These are phyloP conservation scores for Aldrovandia affinis DNA, from an alignment of 2,797 vertebrate species.

Conservation along the genomic window DNA sequence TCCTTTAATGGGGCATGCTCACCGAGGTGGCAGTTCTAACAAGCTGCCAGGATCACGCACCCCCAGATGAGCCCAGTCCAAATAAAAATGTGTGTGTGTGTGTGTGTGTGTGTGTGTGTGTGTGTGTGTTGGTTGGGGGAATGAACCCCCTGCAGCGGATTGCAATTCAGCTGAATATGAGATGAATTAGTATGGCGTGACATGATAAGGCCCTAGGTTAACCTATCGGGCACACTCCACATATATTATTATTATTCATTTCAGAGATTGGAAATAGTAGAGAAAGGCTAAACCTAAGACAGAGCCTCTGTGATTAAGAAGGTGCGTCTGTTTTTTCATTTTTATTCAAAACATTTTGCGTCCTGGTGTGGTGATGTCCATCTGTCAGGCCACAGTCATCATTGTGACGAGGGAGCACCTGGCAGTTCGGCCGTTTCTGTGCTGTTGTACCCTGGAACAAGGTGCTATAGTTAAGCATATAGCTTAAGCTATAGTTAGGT, in stretches of 20 bases:
- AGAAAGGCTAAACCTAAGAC: not conserved
- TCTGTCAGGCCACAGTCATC: too few species aligned
- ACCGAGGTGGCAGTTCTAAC: constrained; percentile 82
- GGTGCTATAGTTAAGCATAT: too few species aligned
- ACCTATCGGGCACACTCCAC: constrained; percentile 59
- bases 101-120: constrained; percentile 20
- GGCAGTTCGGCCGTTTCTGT: too few species aligned
- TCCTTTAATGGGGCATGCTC: constrained; percentile 78
- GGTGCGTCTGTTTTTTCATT: too few species aligned
- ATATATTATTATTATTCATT: constrained; percentile 35
- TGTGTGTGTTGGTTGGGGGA: constrained; percentile 72
- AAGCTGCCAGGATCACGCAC: constrained; percentile 76
- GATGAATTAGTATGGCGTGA: constrained; percentile 79
- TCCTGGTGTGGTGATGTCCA: not conserved
- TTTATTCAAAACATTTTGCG: constrained; percentile 2
- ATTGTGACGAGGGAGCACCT: too few species aligned
- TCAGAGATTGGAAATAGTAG: not conserved
- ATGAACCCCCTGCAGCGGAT: constrained; percentile 75
- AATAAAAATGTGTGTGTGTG: constrained; percentile 73
- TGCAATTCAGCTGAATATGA: constrained; percentile 79
- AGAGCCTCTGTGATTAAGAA: not conserved
- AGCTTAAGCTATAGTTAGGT: too few species aligned
- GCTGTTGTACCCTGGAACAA: too few species aligned
- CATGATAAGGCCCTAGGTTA: constrained; percentile 75
- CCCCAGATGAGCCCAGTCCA: constrained; percentile 83